Evolutionary conservation across 2,797 vertebrate genomes (phyloP), one percentile per base, ranked within the genome.

Genomic region (Aotus griseimembra): DNA sequence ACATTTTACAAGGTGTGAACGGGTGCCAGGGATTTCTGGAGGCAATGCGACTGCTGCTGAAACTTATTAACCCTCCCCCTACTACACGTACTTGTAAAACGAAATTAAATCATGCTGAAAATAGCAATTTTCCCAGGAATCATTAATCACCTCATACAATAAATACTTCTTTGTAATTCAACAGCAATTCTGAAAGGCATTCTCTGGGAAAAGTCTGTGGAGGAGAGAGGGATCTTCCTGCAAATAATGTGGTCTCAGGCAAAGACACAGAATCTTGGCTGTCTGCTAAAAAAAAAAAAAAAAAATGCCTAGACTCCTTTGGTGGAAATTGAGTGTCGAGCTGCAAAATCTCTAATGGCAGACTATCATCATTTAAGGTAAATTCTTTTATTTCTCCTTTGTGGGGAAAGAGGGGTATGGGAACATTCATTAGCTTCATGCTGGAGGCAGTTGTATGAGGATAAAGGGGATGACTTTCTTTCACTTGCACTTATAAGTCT

Each of bases 161-260:
- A 99, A 99, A 99, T 98, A 99, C 98, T 99, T 99, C 99, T 99
- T 99, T 99, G 98, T 99, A 98, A 99, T 99, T 98, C 98, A 99
- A 99, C 99, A 99, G 98, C 97, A 97, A 98, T 98, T 98, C 98
- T 99, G 98, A 99, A 99, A 98, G 98, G 98, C 98, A 99, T 99
- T 99, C 98, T 99, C 98, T 98, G 98, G 98, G 98, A 99, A 99
- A 98, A 98, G 98, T 99, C 98, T 99, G 98, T 98, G 99, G 98
- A 99, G 98, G 98, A 80, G 98, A 93, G 91, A 98, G 98, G 98
- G 98, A 98, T 99, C 98, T 98, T 98, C 98, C 98, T 98, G 98
- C 97, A 97, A 98, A 98, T 98, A 98, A 98, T 98, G 98, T 98
- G 98, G 83, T 98, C 98, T 98, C 98, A 94, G 98, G 98, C 98